Conservation (phyloP, 2,888 invertebrate species). For the Xestobium rufovillosum region DNA sequence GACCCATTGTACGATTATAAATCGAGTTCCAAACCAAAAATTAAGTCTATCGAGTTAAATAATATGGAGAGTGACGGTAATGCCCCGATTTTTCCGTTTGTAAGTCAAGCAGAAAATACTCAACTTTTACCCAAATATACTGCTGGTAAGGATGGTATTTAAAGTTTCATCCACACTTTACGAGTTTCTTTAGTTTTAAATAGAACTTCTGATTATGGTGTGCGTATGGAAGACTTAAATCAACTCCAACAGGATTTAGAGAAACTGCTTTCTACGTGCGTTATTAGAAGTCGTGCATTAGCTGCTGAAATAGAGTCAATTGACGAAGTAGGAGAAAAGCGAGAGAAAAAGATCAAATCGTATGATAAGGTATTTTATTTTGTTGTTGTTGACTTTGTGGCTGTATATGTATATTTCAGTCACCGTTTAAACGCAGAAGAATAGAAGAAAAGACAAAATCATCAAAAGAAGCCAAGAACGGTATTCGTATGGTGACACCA, state of each 20-base stretch:
- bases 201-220: slow-evolving; percentile 63
- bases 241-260: slow-evolving; percentile 81
- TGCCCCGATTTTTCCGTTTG: no score
- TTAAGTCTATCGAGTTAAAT: no score
- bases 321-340: slow-evolving; percentile 51
- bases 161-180: slow-evolving; percentile 10
- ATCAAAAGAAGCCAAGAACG: neutral
- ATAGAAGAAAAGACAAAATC: slow-evolving; percentile 37
- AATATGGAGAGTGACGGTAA: no score
- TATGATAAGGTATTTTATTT: slow-evolving; percentile 32
- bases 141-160: slow-evolving; percentile 36
- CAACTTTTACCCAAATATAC: slow-evolving; percentile 60
- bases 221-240: slow-evolving; percentile 85
- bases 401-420: slow-evolving; percentile 21
- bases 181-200: slow-evolving; percentile 46
- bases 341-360: slow-evolving; percentile 43
- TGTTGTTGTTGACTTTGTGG: slow-evolving; percentile 1
- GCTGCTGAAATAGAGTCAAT: slow-evolving; percentile 66
- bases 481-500: slow-evolving; percentile 7
- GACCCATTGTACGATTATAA: no score
- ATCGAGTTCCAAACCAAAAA: no score
- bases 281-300: slow-evolving; percentile 70
- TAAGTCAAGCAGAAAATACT: slow-evolving; percentile 62
- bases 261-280: slow-evolving; percentile 73
- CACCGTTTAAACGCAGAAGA: slow-evolving; percentile 37